A percentile compares a stretch with the other conserved stretches of the same genome.
phyloP scores from a whole-genome alignment of 1,140 invertebrate species.

The Drosophila chauvacae region DNA sequence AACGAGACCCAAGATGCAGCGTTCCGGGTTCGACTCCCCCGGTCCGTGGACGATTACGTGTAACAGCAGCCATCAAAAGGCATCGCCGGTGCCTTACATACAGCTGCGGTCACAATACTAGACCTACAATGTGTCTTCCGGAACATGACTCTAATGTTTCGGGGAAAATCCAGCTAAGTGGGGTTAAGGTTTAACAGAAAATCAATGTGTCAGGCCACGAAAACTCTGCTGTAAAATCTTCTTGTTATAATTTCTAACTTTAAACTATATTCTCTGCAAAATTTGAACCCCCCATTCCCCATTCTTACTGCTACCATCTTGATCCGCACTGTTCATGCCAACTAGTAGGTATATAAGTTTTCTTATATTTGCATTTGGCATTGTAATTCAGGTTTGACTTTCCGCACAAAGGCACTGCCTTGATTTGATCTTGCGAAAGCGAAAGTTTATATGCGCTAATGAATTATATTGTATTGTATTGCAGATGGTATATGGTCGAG shows the following conservation, averaged over 20 bases:
- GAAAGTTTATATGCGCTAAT: conserved; percentile 80
- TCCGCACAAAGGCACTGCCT: conserved; percentile 53
- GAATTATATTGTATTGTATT: conserved; percentile 65
- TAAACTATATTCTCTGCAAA: not conserved
- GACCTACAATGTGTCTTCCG: not conserved
- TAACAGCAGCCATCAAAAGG: conserved; percentile 61
- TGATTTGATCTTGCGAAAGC: conserved; percentile 81
- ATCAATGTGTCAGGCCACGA: no score
- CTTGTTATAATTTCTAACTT: no score
- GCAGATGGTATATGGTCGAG: conserved; percentile 25
- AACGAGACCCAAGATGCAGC: conserved; percentile 29
- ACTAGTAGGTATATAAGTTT: conserved; percentile 36
- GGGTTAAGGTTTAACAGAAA: no score
- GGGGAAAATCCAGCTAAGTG: not conserved
- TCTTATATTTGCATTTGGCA: conserved; percentile 77
- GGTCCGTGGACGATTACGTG: conserved; percentile 69
- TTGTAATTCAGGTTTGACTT: conserved; percentile 72
- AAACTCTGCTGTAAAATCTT: no score
- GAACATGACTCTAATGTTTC: not conserved
- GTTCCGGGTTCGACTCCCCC: conserved; percentile 76
- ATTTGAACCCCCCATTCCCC: not conserved
- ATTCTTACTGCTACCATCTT: conserved; percentile 5
- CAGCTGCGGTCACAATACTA: conserved; percentile 18
- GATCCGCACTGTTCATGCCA: conserved; percentile 21
- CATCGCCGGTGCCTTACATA: conserved; percentile 57